Evolutionary conservation across 2,113 vertebrate genomes (phyloP).

Genomic region (Sinocyclocheilus anophthalmus): DNA sequence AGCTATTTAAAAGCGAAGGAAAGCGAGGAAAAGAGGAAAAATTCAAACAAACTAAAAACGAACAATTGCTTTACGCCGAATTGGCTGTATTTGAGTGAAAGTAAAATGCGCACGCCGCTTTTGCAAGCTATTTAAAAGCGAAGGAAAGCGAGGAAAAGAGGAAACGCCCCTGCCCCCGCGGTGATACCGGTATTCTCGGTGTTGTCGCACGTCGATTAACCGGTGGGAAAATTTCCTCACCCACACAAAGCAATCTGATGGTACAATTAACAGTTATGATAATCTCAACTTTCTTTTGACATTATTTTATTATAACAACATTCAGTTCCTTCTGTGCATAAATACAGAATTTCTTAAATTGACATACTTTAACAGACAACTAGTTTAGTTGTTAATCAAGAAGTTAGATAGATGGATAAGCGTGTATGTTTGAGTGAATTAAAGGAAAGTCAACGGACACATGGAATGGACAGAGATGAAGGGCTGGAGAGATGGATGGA

Average conservation of each 20-base stretch:
- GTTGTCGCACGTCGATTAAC: too few relatives aligned
- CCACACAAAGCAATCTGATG: neutral
- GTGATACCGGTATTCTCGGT: too few relatives aligned
- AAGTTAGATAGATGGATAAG: neutral
- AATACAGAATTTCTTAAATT: neutral
- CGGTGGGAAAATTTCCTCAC: too few relatives aligned
- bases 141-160: too few relatives aligned
- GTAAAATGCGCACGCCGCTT: too few relatives aligned
- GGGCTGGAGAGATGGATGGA: neutral
- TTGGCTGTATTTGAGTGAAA: too few relatives aligned
- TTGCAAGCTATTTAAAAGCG: too few relatives aligned
- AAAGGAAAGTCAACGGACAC: neutral
- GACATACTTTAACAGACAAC: neutral
- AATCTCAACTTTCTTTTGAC: neutral
- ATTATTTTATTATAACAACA: neutral
- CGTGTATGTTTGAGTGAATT: neutral
- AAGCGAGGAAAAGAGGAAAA: too few relatives aligned
- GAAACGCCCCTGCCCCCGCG: too few relatives aligned
- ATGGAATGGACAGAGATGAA: neutral
- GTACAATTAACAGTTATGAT: neutral
- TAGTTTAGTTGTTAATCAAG: conserved; percentile 1
- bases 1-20: too few relatives aligned
- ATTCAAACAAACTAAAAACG: too few relatives aligned
- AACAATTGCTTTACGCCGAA: too few relatives aligned
- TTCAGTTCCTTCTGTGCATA: neutral